Conservation (phyloP, 2,797 vertebrate species). For the Sparidentex hasta region DNA sequence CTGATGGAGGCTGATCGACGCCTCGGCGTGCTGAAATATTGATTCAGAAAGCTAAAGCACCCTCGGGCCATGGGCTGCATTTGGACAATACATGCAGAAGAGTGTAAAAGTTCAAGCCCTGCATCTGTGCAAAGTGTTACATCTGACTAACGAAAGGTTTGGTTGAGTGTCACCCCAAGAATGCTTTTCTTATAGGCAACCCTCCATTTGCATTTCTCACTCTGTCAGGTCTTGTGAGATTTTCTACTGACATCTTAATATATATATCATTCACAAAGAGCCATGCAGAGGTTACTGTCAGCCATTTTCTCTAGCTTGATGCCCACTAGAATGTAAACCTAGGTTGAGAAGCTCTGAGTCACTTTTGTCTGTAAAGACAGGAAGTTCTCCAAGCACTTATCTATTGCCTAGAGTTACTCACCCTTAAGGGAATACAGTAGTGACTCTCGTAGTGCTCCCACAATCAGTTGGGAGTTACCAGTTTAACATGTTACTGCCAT, state of each 20-base stretch:
- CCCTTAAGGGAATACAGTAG: neutral
- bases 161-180: constrained; percentile 30
- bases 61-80: constrained; percentile 63
- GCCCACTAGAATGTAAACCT: too few relatives aligned
- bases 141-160: constrained; percentile 32
- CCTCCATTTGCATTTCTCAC: constrained; percentile 17
- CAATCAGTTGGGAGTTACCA: too few relatives aligned
- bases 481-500: neutral
- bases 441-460: neutral
- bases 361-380: neutral
- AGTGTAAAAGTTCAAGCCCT: constrained; percentile 58
- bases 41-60: constrained; percentile 69
- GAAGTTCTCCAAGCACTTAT: neutral
- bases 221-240: constrained; percentile 29
- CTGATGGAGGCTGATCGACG: constrained; percentile 78
- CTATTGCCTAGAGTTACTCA: neutral
- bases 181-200: neutral
- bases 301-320: constrained; percentile 5
- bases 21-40: constrained; percentile 78
- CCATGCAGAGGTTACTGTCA: neutral
- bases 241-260: constrained; percentile 33
- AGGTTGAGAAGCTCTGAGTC: neutral
- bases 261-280: constrained; percentile 8
- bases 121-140: constrained; percentile 33
- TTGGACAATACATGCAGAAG: constrained; percentile 65